These are phyloP conservation scores for Leptopilina myrica DNA, from an alignment of 2,888 invertebrate genomes.

Conservation along the genomic window DNA sequence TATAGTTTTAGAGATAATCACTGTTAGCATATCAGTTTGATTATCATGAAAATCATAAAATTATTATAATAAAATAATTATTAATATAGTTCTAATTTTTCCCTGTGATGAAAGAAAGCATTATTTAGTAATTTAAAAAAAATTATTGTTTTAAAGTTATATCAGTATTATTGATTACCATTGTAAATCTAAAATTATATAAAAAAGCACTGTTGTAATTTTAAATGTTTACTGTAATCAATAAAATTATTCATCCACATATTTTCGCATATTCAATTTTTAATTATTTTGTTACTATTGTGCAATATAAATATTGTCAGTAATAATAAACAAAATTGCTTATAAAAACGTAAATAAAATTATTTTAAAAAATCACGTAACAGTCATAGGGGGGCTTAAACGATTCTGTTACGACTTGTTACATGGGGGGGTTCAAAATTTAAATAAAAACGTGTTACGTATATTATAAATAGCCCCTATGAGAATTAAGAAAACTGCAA, in stretches of 20 bases:
- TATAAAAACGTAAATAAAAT: background rate
- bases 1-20: background rate
- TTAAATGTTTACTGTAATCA: too few relatives aligned
- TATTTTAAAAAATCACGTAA: background rate
- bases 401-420: too few relatives aligned
- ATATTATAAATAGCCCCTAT: too few relatives aligned
- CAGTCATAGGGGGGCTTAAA: background rate
- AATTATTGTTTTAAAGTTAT: background rate
- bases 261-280: background rate
- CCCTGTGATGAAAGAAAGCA: too few relatives aligned
- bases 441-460: too few relatives aligned
- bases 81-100: background rate
- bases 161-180: background rate
- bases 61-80: background rate
- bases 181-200: too few relatives aligned
- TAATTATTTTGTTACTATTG: background rate
- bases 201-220: too few relatives aligned
- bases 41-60: background rate
- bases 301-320: background rate
- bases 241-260: too few relatives aligned
- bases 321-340: background rate
- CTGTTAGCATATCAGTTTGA: too few relatives aligned
- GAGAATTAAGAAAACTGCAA: too few relatives aligned
- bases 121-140: background rate
- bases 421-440: too few relatives aligned